phyloP scores from a whole-genome alignment of 1,140 invertebrate genomes.

The Lordiphosa stackelbergi region DNA sequence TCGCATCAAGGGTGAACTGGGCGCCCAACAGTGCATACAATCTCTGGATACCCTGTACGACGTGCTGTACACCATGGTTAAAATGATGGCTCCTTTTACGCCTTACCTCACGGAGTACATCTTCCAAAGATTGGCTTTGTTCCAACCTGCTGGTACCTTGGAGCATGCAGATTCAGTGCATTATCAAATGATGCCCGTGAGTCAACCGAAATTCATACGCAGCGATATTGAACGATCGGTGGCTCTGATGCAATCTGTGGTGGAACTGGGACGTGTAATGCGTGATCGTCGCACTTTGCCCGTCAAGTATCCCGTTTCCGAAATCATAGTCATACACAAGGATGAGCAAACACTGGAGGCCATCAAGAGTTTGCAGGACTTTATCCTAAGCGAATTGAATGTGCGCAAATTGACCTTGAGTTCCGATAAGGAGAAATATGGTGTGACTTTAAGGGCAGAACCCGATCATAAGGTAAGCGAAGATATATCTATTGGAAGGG shows the following conservation, averaged over 20 bases:
- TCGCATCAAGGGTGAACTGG: constrained; percentile 92
- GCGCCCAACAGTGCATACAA: constrained; percentile 86
- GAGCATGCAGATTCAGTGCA: constrained; percentile 83
- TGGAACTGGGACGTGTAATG: constrained; percentile 95
- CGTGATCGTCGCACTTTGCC: constrained; percentile 96
- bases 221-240: constrained; percentile 93
- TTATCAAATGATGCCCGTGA: constrained; percentile 91
- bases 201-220: constrained; percentile 87
- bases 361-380: constrained; percentile 88
- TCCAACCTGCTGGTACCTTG: constrained; percentile 46
- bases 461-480: constrained; percentile 86
- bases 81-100: constrained; percentile 97
- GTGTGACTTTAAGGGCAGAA: constrained; percentile 94
- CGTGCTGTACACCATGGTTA: constrained; percentile 92
- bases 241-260: constrained; percentile 93
- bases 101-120: constrained; percentile 98
- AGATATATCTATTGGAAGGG: no score
- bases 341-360: constrained; percentile 89
- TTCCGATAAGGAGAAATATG: constrained; percentile 94
- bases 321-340: constrained; percentile 96
- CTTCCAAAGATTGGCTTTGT: constrained; percentile 88
- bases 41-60: constrained; percentile 93
- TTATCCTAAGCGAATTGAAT: constrained; percentile 96
- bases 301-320: constrained; percentile 96
- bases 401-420: constrained; percentile 92